A percentile compares a stretch with the other conserved stretches of the same genome.
Conservation (phyloP, 2,113 vertebrate species). For the Forbesichthys agassizii region DNA sequence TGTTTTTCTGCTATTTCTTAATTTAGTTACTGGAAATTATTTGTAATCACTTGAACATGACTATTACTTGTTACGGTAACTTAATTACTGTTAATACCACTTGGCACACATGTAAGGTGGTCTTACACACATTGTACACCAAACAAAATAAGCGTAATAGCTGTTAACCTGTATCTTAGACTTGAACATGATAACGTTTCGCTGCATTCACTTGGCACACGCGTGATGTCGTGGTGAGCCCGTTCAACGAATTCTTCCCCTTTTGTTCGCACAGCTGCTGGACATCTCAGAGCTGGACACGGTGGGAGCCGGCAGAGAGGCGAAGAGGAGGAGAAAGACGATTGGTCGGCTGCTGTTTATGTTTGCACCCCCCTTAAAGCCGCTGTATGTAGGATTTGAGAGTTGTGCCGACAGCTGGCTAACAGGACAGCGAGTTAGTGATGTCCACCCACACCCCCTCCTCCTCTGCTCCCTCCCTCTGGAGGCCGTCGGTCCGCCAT, state of each 20-base stretch:
- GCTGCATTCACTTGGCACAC: neutral
- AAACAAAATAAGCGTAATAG: neutral
- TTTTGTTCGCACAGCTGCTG: constrained; percentile 79
- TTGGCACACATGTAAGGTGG: no score
- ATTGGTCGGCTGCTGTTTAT: constrained; percentile 76
- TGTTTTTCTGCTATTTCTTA: no score
- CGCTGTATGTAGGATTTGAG: no score
- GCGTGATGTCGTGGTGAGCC: neutral
- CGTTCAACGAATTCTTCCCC: neutral
- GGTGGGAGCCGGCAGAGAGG: constrained; percentile 92
- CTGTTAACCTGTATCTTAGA: neutral
- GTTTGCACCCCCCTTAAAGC: no score
- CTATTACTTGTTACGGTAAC: no score
- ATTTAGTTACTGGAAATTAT: no score
- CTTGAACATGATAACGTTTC: neutral
- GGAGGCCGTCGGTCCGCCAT: no score
- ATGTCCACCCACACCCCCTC: neutral
- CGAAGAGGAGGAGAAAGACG: constrained; percentile 95
- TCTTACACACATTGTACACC: neutral
- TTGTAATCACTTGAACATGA: no score
- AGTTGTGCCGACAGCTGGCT: no score
- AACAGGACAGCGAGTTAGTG: no score
- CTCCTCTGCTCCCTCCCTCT: no score
- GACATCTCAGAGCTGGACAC: constrained; percentile 91
- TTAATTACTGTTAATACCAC: no score